Evolutionary conservation across 2,888 invertebrate genomes (phyloP), one percentile per base, ranked within the genome.

Genomic region (Leptinotarsa haldemani): DNA sequence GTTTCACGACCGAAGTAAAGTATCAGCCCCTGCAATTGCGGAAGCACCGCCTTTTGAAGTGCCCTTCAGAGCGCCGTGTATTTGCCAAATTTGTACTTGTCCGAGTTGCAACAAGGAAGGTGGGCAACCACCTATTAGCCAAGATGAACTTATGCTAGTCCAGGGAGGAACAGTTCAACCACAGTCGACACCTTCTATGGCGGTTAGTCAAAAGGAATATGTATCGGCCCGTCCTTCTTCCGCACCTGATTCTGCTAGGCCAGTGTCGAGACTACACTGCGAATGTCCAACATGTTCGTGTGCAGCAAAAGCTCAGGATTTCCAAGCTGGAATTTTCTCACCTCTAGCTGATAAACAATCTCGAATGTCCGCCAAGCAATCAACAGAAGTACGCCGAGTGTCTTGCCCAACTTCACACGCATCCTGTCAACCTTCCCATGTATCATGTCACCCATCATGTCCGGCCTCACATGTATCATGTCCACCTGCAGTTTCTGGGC

Each of bases 241-340:
- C 16, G 74, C 74, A 4, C 70, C 69, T 15, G 70, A 40, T 25
- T 66, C 69, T 20, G 52, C 22, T 40, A 18, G 61, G 16, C 67
- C 16, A 30, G 64, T 48, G 48, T 64, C 73, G 5, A 74, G 71
- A 16, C 22, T 69, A 3, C 78, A 76, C 47, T 80, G 79, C 68
- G 70, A 77, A 58, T 80, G 79, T 69, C 77, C 79, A 9, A 79
- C 79, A 16, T 80, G 80, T 66, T 78, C 74, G 13, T 80, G 80
- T 46, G 47, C 68, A 3, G 73, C 64, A 7, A 25, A 53, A 4
- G 12, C 70, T 13, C 1, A 50, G 18, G 15, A 56, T 18, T 61
- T 48, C 50, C 47, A 69, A 15, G 48, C 52, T n/a, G 69, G 66
- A 12, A 50, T 25, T 40, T 40, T 40, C 2, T 40, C 40, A 40